Base-by-base conservation (phyloP, 2,113 vertebrate species). In the Phaethon lepturus region DNA sequence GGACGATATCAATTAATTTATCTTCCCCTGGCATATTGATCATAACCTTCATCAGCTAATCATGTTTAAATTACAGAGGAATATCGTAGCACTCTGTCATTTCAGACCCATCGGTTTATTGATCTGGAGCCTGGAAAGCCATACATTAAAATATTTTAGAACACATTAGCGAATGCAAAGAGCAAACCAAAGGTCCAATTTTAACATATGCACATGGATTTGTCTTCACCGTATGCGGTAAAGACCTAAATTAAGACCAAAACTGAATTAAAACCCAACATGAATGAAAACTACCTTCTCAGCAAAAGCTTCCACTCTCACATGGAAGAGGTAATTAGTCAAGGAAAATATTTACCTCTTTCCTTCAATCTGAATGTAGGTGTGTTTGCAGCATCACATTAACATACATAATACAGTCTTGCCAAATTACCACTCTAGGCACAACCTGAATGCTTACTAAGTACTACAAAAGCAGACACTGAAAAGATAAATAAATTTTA, bases 1-100 rank as follows among this genome's bases (percentile, higher is more conserved):
- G 98, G 98, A 97, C 95, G 95, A 8, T 97, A 98, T 98, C 98
- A 98, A 98, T 98, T 98, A 99, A 98, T 98, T 96, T 96, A 97
- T 97, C 97, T 97, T 97, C 81, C 78, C 77, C 24, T 64, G n/a
- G 94, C 52, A 91, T 98, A 98, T 98, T 95, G 98, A 99, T 98
- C 97, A 98, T 96, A 98, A 97, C 95, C 96, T 97, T 97, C 97
- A 98, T 97, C 98, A 98, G 98, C 98, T 98, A 99, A 98, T 98
- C 98, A 98, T 73, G 86, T 97, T 97, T 97, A 98, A 97, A 98
- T 98, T 97, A 98, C 97, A 96, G 98, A 98, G 97, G 98, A 98
- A 98, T 97, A 97, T 97, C 79, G 75, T 45, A 82, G 94, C 91
- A 96, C 98, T 98, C 97, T 20, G 96, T 98, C 98, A 98, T 98